Base-by-base conservation (phyloP, 2,888 invertebrate genomes). In the Hololepta plana region DNA sequence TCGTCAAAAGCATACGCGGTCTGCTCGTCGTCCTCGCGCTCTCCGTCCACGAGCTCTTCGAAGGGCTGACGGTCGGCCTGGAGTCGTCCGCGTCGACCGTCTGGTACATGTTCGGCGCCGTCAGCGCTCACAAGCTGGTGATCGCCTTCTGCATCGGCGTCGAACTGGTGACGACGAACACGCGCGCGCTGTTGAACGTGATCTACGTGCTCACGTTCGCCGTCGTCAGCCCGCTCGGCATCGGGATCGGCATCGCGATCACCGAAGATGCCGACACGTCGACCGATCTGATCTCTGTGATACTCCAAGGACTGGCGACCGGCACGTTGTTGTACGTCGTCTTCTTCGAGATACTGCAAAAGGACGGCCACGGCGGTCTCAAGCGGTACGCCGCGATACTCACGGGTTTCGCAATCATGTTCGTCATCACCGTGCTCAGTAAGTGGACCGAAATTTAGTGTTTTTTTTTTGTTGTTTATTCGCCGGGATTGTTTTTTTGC, bases 261-360 rank as follows among this genome's bases (percentile, higher is more conserved):
- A 70, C 68, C 12, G 67, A 67, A 22, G 62, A 62, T 2, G 53
- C 60, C 24, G 62, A 62, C 1, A 61, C 64, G 1, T 57, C 67
- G 0, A 65, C 67, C 2, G 68, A 64, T 11, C 57, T 75, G 4
- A 58, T 66, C 9, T 71, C 73, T 1, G 71, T 72, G 20, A 59
- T 75, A 7, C 53, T 69, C 8, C 80, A 91, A 59, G 90, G 88
- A 3, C 55, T 93, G 31, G 91, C 93, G 0, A 75, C 82, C 23
- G 95, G 93, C 8, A 93, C 93, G 0, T 67, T 95, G 21, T 58
- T 95, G 3, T 95, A 91, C 57, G 87, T 95, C 9, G 88, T 91
- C n/a, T 91, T 91, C 60, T 91, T 93, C 53, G 93, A 95, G 57
- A 81, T 93, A 28, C 64, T 93, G 42, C 71, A 72, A 22, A 55